Percentiles rank a stretch among this genome's conserved stretches.
phyloP scores from a whole-genome alignment of 2,888 invertebrate genomes.

The Ochropleura leucogaster region DNA sequence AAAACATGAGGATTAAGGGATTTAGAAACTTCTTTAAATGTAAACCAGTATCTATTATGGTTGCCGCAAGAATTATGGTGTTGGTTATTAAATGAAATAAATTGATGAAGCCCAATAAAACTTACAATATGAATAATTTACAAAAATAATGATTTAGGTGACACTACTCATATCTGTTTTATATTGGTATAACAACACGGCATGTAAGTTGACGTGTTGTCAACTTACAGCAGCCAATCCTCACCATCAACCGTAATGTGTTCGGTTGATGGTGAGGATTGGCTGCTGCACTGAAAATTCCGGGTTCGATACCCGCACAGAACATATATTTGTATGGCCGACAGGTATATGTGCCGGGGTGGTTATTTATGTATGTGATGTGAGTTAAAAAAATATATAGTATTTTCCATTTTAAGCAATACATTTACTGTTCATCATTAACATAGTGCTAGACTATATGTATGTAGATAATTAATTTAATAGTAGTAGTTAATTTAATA shows the following conservation, averaged over 20 bases:
- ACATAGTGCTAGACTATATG: no score
- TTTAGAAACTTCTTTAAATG: slow-evolving; percentile 20
- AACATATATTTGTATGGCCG: no score
- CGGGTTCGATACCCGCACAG: no score
- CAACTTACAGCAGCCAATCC: no score
- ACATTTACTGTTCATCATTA: background rate
- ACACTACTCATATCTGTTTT: background rate
- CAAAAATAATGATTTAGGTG: background rate
- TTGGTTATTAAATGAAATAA: background rate
- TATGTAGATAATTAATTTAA: background rate
- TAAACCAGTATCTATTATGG: slow-evolving; percentile 4
- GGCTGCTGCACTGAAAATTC: no score
- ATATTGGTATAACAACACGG: background rate
- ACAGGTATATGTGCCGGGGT: no score
- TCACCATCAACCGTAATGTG: no score
- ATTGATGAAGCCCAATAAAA: background rate
- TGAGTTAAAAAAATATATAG: background rate
- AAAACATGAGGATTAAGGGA: slow-evolving; percentile 14
- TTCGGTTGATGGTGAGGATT: no score
- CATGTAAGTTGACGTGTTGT: background rate
- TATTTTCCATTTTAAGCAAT: background rate
- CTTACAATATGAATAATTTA: background rate
- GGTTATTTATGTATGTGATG: no score
- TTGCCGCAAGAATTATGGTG: background rate
- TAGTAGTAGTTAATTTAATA: no score